A percentile compares a stretch with the other conserved stretches of the same genome.
Evolutionary conservation across 2,113 vertebrate genomes (phyloP).

Genomic region (Channa argus): DNA sequence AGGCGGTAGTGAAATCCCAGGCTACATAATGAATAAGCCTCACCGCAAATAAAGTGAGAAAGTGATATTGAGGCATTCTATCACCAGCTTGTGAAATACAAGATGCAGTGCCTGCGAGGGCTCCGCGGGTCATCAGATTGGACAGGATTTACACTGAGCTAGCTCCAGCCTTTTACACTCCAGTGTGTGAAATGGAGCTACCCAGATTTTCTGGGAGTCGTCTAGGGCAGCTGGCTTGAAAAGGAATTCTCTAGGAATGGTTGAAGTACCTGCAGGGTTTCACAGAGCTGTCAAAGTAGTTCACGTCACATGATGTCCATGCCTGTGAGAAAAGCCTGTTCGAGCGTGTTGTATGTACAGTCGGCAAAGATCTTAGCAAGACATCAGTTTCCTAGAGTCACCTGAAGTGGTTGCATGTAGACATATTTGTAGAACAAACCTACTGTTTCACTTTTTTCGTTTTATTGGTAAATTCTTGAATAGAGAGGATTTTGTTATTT

Average conservation of each 20-base stretch:
- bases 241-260: constrained; percentile 58
- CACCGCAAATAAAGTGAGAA: not conserved
- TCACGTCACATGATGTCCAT: constrained; percentile 23
- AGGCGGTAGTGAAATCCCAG: constrained; percentile 10
- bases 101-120: constrained; percentile 9
- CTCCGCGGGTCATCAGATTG: constrained; percentile 29
- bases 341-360: not conserved
- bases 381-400: constrained; percentile 9
- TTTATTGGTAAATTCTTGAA: not conserved
- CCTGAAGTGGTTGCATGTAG: not conserved
- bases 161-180: constrained; percentile 63
- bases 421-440: not conserved
- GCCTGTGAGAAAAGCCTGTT: constrained; percentile 6
- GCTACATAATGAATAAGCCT: not conserved
- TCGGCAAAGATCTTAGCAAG: not conserved
- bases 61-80: constrained; percentile 12
- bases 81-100: constrained; percentile 48
- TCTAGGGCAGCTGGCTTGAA: constrained; percentile 48
- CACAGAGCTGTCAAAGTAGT: constrained; percentile 16
- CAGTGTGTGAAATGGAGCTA: constrained; percentile 59
- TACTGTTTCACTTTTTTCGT: not conserved
- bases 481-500: not conserved
- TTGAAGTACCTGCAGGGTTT: constrained; percentile 35
- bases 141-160: not conserved
- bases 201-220: constrained; percentile 5